A percentile compares a stretch with the other conserved stretches of the same genome.
Conservation (phyloP, 2,888 invertebrate genomes). For the Tenthredo notha region DNA sequence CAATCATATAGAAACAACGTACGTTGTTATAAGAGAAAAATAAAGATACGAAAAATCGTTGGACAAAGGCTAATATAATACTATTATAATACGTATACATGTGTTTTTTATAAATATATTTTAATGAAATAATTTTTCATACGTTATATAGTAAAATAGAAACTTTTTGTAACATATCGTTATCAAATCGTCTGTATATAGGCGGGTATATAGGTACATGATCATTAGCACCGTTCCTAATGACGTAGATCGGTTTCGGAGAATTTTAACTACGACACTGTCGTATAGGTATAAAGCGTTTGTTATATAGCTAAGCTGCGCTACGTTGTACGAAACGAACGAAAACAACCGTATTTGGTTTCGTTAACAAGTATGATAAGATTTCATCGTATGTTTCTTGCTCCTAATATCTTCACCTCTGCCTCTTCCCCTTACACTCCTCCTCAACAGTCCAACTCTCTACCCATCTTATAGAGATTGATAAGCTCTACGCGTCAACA, state of each 20-base stretch:
- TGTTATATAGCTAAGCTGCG: not conserved
- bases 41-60: not conserved
- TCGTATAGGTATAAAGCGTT: not conserved
- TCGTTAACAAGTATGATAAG: conserved; percentile 45
- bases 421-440: not conserved
- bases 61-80: not conserved
- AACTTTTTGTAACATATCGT: conserved; percentile 6
- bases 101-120: not conserved
- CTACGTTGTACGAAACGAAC: not conserved
- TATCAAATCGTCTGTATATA: conserved; percentile 2
- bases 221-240: not conserved
- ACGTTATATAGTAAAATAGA: not conserved
- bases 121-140: not conserved
- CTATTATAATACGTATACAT: not conserved
- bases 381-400: conserved; percentile 33
- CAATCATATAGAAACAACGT: not conserved
- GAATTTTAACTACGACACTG: not conserved
- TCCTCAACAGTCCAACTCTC: not conserved
- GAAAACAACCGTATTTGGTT: conserved; percentile 49
- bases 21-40: not conserved
- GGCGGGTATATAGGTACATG: not conserved
- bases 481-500: not conserved
- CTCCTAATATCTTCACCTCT: conserved; percentile 2
- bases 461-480: not conserved
- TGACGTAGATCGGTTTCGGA: conserved; percentile 14